Evolutionary conservation across 2,888 invertebrate species (phyloP), one percentile per base, ranked within the genome.

Genomic region (Microplitis deprimator): DNA sequence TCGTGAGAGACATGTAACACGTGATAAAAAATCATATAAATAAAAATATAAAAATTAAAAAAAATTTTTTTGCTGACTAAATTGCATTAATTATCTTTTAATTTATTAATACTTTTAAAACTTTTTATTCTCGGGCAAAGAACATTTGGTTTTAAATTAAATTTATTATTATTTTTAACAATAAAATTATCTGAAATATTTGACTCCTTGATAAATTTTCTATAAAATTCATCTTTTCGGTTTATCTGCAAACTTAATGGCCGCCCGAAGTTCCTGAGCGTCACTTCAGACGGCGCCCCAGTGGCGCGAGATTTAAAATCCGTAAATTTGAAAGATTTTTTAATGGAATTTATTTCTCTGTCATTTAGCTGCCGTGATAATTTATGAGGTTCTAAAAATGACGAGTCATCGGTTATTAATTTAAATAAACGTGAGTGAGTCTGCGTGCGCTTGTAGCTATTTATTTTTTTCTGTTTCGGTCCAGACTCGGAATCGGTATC

Each of bases 391-490:
- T 83, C 91, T 91, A 62, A 8, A 29, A 69, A 29, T 3, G 20
- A 6, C n/a, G 41, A 61, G 13, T 92, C 93, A 69, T 93, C 93
- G 86, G 93, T 94, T 29, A 95, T 87, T 13, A 95, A 88, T 83
- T 93, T 93, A 83, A 94, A 94, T 20, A 95, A 89, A 80, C 95
- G 91, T 65, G 94, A 94, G 89, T 95, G 95, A 61, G 95, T 95
- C 60, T 94, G 93, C 3, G 94, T 94, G 73, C 95, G 90, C 86
- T 94, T 93, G 85, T 94, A 95, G 77, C 92, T 91, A 10, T 91
- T 92, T 85, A 92, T 90, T 83, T 92, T 93, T 60, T 91, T 91
- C 29, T 75, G 85, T 60, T 91, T 91, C 29, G 77, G 85, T 80
- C 93, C 91, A 79, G 91, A 91, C 78, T 94, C 94, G 0, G 92